A percentile compares a stretch with the other conserved stretches of the same genome.
phyloP scores from a whole-genome alignment of 92 coral and sea anemone genomes.

The Montipora capitata region DNA sequence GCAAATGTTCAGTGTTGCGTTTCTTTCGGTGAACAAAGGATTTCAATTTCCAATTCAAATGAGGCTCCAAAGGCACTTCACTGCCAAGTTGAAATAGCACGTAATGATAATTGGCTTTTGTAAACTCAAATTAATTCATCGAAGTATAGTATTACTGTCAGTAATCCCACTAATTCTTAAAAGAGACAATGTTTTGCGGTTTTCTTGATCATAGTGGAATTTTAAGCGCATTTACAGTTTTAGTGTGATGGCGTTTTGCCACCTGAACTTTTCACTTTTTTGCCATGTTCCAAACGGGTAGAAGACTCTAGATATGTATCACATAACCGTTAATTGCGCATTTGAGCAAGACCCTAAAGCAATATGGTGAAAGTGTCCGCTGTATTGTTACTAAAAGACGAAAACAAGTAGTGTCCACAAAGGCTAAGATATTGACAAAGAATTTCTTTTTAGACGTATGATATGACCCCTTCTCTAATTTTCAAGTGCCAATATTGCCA shows the following conservation, averaged over 20 bases:
- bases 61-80: slow-evolving; percentile 14
- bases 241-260: neutral
- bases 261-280: neutral
- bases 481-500: too few relatives aligned
- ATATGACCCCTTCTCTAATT: too few relatives aligned
- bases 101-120: neutral
- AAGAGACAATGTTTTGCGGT: neutral
- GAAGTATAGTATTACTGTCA: too few relatives aligned
- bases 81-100: slow-evolving; percentile 23
- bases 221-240: too few relatives aligned
- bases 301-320: too few relatives aligned
- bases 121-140: neutral
- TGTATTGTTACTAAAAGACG: too few relatives aligned
- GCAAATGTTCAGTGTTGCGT: slow-evolving; percentile 11
- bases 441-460: too few relatives aligned
- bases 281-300: too few relatives aligned
- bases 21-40: neutral
- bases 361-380: neutral
- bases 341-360: neutral
- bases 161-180: neutral
- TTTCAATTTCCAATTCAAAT: slow-evolving; percentile 76
- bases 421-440: too few relatives aligned
- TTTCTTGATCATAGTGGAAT: neutral
- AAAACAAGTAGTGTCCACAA: neutral
- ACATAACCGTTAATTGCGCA: neutral